Evolutionary conservation across 2,113 vertebrate species (phyloP), one percentile per base, ranked within the genome.

Genomic region (Ranitomeya variabilis): DNA sequence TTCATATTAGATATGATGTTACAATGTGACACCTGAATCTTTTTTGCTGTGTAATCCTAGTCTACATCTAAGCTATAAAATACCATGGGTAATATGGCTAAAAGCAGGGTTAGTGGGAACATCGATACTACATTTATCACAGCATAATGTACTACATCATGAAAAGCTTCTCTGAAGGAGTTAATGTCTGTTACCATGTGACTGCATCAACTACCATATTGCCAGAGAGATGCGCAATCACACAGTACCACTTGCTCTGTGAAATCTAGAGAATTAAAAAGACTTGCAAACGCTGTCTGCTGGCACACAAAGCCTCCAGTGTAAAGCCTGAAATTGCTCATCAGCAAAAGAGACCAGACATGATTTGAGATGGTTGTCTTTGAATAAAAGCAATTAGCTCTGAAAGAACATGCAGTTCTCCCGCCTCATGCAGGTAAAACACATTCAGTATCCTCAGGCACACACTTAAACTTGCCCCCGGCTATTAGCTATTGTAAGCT

Each of bases 351-450:
- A 88, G 69, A 83, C 87, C 87, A 88, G 87, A 88, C 87, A 88
- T 88, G 87, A 88, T 88, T 88, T 88, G 87, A 88, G 80, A 88
- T 88, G 87, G 87, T 88, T 88, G 87, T 88, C 87, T 88, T 88
- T 88, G 87, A 84, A 88, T 88, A 84, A 88, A 88, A 88, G 87
- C 87, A 88, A 88, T 88, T 88, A 88, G 80, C 87, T 88, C 69
- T 77, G 60, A 88, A 88, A 88, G 87, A 88, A 88, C 87, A 88
- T 84, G 81, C 79, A 88, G 87, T 88, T 83, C 80, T 45, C 69
- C 80, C 60, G 87, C 87, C 87, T 88, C 80, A 77, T 64, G 69
- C 87, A 88, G 87, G 87, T 88, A 88, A 83, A 88, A 88, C 80
- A 88, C 80, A 88, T 78, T 88, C 71, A 74, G 67, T 88, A 84